Base-by-base conservation (phyloP, 2,113 vertebrate genomes). In the Bambusicola thoracicus region DNA sequence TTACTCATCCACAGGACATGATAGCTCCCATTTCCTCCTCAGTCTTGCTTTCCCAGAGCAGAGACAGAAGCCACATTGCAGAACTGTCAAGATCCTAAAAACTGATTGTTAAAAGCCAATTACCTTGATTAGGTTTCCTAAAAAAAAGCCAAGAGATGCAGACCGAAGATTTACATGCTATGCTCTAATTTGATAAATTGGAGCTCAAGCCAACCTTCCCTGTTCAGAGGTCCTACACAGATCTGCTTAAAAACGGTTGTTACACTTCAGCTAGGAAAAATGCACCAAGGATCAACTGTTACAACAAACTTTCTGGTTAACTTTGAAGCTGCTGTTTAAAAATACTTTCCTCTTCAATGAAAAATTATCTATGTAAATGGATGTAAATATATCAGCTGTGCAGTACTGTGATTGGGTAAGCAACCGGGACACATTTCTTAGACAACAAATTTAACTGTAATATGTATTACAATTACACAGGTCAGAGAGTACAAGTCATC, bases 1-100 rank as follows among this genome's bases (percentile, higher is more conserved):
- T 92, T 95, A 91, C 94, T 96, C 93, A 95, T 88, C 91, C 93
- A 17, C 94, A 97, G 81, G 96, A 96, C 96, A 95, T 86, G 93
- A 95, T 94, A 95, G 94, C 90, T 97, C 87, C 91, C 94, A 91
- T 97, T 97, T 97, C 95, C 96, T 96, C 94, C 87, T 78, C 76
- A 73, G 56, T 49, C 69, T 81, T 91, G 85, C 90, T 91, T 96
- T 96, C 95, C 87, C 96, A 97, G 87, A 86, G n/a, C 93, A 41
- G 18, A 91, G 94, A 95, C 94, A 96, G 87, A 95, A 95, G 92
- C 91, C 87, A 95, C 95, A 93, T 86, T 92, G 94, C 95, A 96
- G 56, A 91, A 95, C 91, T 73, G 93, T 93, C 95, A 91, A 97
- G 96, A 95, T 96, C 62, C 82, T 81, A 75, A 91, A 95, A 94